These are phyloP conservation scores for Globodera rostochiensis DNA, from an alignment of 1,140 invertebrate species.

Conservation along the genomic window DNA sequence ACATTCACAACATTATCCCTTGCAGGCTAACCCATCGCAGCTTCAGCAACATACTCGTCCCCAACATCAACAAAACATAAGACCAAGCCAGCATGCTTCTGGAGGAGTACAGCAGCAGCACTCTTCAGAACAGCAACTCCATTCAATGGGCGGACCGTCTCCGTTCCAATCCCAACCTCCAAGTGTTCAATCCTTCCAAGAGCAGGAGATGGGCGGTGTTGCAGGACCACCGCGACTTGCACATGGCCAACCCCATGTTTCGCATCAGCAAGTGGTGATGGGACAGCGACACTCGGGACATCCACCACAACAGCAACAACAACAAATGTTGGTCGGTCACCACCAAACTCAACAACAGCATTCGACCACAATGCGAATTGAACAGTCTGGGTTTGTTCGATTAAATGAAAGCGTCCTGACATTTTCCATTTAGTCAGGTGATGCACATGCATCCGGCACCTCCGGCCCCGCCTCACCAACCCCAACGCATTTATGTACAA, in stretches of 20 bases:
- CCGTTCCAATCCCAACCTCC: not conserved
- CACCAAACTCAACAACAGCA: slow-evolving; percentile 13
- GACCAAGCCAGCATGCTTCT: no score
- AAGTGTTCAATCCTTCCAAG: not conserved
- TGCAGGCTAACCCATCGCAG: not conserved
- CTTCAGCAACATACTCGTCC: slow-evolving; percentile 12
- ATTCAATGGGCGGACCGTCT: not conserved
- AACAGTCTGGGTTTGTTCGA: not conserved
- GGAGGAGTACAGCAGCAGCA: not conserved
- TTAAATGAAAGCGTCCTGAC: not conserved
- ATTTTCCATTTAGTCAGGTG: slow-evolving; percentile 2
- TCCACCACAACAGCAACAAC: not conserved
- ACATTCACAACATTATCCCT: slow-evolving; percentile 8
- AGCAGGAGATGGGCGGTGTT: not conserved
- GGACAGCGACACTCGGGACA: not conserved
- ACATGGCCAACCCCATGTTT: not conserved
- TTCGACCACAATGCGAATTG: not conserved
- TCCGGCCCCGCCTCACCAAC: slow-evolving; percentile 2
- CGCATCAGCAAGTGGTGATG: not conserved
- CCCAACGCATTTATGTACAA: slow-evolving; percentile 32
- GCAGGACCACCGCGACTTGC: not conserved
- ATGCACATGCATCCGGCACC: slow-evolving; percentile 9
- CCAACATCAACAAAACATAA: not conserved
- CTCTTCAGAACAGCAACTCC: not conserved
- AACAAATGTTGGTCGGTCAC: not conserved